These are phyloP conservation scores for Cryptomyrus ogoouensis DNA, from an alignment of 2,113 vertebrate genomes.

Conservation along the genomic window DNA sequence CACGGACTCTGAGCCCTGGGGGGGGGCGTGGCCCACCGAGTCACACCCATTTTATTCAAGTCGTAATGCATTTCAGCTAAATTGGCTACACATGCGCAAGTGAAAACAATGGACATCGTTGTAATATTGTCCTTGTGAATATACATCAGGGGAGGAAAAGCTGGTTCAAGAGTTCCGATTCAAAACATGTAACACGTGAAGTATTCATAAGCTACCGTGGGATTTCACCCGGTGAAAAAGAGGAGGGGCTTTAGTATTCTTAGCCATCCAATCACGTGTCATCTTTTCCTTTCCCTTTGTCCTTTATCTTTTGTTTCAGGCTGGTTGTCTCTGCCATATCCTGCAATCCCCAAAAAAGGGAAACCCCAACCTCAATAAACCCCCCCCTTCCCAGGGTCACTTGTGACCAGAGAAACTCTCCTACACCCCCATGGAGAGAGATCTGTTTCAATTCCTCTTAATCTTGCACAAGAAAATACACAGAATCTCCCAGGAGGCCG, in stretches of 20 bases:
- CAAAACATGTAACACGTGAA: not conserved
- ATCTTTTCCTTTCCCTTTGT: not conserved
- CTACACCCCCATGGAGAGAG: not conserved
- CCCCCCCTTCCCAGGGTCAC: not conserved
- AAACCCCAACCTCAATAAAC: not conserved
- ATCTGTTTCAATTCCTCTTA: not conserved
- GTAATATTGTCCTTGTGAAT: not conserved
- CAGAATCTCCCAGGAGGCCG: not conserved
- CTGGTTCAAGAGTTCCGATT: not conserved
- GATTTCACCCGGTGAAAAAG: not conserved
- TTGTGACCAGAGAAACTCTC: not conserved
- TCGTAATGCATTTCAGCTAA: not conserved
- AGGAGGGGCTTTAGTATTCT: not conserved
- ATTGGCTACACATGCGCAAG: not conserved
- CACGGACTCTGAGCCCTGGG: not conserved
- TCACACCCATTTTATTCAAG: not conserved
- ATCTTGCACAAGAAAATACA: not conserved
- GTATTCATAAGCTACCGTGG: not conserved
- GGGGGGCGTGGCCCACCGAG: not conserved
- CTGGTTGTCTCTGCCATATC: not conserved
- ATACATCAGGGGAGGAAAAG: not conserved
- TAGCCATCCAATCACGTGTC: not conserved
- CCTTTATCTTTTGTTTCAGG: not conserved
- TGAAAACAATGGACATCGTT: not conserved
- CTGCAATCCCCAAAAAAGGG: not conserved